Percentiles rank a stretch among this genome's conserved stretches.
Conservation (phyloP, 2,113 vertebrate genomes). For the Rutilus rutilus region DNA sequence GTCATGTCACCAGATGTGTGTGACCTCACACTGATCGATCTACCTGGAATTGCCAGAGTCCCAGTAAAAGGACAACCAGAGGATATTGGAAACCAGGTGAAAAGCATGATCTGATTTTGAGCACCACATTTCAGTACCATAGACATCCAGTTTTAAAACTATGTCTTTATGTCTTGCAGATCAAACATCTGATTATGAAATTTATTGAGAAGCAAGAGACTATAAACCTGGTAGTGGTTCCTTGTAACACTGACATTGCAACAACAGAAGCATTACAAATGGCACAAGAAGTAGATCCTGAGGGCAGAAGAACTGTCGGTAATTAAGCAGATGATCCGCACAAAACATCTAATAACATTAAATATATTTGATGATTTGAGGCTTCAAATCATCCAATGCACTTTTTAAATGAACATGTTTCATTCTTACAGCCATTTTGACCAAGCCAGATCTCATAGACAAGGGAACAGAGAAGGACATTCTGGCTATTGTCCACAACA, state of each 20-base stretch:
- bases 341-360: too few relatives aligned
- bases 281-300: conserved; percentile 82
- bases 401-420: neutral
- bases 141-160: neutral
- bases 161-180: conserved; percentile 66
- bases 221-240: conserved; percentile 81
- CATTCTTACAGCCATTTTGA: conserved; percentile 76
- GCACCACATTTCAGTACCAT: neutral
- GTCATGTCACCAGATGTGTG: conserved; percentile 75
- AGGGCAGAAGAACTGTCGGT: conserved; percentile 82
- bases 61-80: conserved; percentile 76
- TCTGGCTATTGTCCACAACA: conserved; percentile 68
- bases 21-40: conserved; percentile 83
- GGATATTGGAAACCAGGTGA: conserved; percentile 78
- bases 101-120: neutral
- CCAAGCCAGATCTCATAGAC: conserved; percentile 83
- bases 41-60: conserved; percentile 83
- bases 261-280: conserved; percentile 84
- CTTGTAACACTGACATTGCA: conserved; percentile 83
- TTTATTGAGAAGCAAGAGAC: conserved; percentile 76
- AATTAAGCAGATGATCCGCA: conserved; percentile 13
- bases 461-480: conserved; percentile 72
- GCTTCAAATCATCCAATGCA: too few relatives aligned
- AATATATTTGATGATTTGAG: too few relatives aligned
- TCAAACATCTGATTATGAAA: conserved; percentile 72